Percentiles rank a stretch among this genome's conserved stretches.
Evolutionary conservation across 1,140 invertebrate species (phyloP).

Genomic region (Leptinotarsa undecemlineata): DNA sequence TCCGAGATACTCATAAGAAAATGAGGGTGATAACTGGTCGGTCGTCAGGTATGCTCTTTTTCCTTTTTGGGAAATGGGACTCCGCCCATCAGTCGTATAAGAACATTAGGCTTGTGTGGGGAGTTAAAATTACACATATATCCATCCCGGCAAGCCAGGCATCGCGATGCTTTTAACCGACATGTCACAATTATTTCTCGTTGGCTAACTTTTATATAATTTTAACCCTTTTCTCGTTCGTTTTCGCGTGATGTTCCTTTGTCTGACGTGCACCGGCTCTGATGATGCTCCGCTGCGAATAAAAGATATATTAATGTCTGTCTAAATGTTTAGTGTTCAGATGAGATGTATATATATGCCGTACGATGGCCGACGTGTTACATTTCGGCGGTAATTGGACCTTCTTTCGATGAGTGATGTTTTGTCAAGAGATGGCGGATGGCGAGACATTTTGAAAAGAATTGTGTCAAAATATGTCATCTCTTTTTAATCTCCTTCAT

Average conservation of each 20-base stretch:
- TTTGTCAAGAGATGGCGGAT: neutral
- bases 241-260: conserved; percentile 28
- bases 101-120: neutral
- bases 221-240: conserved; percentile 39
- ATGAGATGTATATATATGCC: neutral
- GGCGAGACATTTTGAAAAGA: too few relatives aligned
- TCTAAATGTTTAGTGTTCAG: conserved; percentile 32
- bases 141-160: conserved; percentile 5
- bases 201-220: conserved; percentile 40
- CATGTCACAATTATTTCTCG: conserved; percentile 40
- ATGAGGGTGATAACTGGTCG: neutral
- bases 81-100: neutral
- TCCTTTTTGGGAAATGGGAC: neutral
- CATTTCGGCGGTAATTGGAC: neutral
- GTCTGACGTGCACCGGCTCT: conserved; percentile 24
- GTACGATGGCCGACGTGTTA: neutral
- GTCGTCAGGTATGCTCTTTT: neutral
- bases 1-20: neutral
- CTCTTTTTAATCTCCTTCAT: too few relatives aligned
- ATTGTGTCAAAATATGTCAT: too few relatives aligned
- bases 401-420: neutral
- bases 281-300: conserved; percentile 27
- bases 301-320: conserved; percentile 39
- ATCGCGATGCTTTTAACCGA: conserved; percentile 30
- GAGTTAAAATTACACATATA: conserved; percentile 5